Evolutionary conservation across 1,140 invertebrate species (phyloP).

Genomic region (Procambarus virginalis): DNA sequence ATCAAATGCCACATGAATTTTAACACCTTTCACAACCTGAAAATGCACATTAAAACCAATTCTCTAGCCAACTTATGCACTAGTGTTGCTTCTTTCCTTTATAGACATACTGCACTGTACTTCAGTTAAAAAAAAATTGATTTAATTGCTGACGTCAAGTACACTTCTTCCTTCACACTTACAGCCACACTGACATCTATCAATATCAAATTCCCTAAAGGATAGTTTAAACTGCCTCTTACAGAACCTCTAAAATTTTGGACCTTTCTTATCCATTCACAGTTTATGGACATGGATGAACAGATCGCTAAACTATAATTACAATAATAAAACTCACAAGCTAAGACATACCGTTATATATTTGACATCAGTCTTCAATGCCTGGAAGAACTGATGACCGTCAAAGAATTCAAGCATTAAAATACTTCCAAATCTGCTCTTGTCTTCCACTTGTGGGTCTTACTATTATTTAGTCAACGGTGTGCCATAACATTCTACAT

Average conservation of each 20-base stretch:
- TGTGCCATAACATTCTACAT: constrained; percentile 73
- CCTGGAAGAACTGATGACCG: background rate
- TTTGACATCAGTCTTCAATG: too few relatives aligned
- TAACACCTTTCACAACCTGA: constrained; percentile 1
- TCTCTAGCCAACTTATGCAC: background rate
- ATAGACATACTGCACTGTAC: background rate
- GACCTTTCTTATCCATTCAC: background rate
- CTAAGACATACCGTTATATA: too few relatives aligned
- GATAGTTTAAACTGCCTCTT: background rate
- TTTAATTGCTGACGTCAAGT: background rate
- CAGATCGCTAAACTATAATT: background rate
- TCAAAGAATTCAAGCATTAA: background rate
- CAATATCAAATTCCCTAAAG: background rate
- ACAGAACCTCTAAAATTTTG: background rate
- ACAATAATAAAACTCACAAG: constrained; percentile 7
- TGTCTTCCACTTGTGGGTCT: background rate
- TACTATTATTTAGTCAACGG: background rate
- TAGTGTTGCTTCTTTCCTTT: background rate
- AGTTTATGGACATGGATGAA: background rate
- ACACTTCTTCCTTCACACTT: background rate
- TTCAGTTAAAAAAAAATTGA: background rate
- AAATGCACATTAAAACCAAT: background rate
- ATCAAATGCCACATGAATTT: background rate
- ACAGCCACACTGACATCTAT: background rate
- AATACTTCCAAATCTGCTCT: background rate